Evolutionary conservation across 1,140 invertebrate genomes (phyloP).

Genomic region (Drosophila sucinea): DNA sequence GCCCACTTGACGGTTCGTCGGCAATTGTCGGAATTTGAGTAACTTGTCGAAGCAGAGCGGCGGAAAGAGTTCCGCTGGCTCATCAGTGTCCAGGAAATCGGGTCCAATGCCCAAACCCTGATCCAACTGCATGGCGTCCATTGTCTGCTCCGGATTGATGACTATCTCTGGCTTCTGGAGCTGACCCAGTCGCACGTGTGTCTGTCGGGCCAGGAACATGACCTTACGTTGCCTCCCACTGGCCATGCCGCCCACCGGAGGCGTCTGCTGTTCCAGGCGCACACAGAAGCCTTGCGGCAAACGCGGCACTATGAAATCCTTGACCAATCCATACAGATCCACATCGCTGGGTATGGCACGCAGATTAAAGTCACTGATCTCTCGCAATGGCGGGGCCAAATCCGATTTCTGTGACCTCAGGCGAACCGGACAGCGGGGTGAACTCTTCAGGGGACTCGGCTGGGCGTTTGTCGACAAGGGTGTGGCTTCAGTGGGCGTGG

Average conservation of each 20-base stretch:
- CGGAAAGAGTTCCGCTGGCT: slow-evolving; percentile 72
- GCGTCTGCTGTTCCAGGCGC: slow-evolving; percentile 62
- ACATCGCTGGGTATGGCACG: slow-evolving; percentile 70
- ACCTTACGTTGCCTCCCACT: slow-evolving; percentile 36
- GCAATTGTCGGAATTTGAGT: slow-evolving; percentile 64
- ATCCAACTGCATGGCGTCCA: neutral
- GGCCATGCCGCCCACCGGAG: slow-evolving; percentile 27
- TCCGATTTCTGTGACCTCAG: slow-evolving; percentile 63
- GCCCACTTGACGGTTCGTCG: slow-evolving; percentile 9
- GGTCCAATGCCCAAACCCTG: slow-evolving; percentile 49
- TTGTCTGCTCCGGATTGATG: neutral
- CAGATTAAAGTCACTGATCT: slow-evolving; percentile 78
- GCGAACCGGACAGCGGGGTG: slow-evolving; percentile 65
- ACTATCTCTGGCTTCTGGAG: neutral
- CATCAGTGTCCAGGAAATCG: slow-evolving; percentile 68
- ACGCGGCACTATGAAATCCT: slow-evolving; percentile 79
- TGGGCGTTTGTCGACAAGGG: slow-evolving; percentile 73
- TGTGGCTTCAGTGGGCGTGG: slow-evolving; percentile 65
- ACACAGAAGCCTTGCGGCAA: slow-evolving; percentile 78
- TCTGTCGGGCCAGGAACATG: slow-evolving; percentile 68
- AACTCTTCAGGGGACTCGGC: slow-evolving; percentile 74
- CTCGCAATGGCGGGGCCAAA: slow-evolving; percentile 38
- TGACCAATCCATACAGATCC: slow-evolving; percentile 73
- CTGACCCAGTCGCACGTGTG: slow-evolving; percentile 50
- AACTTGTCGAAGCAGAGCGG: slow-evolving; percentile 69